Conservation (phyloP, 2,888 invertebrate species). For the Parochlus steinenii region DNA sequence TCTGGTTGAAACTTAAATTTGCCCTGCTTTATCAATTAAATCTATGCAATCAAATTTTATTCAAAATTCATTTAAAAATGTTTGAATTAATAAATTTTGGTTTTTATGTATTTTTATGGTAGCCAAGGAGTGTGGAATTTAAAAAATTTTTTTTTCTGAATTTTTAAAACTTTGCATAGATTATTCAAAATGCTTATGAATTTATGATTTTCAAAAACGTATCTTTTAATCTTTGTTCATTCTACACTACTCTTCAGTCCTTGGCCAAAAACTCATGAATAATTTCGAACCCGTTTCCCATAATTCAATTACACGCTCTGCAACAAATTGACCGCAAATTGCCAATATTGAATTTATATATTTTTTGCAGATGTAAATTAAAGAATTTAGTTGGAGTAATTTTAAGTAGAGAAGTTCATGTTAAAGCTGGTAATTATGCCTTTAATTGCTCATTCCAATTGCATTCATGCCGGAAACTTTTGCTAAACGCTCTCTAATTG, state of each 20-base stretch:
- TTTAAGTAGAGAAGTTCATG: conserved; percentile 70
- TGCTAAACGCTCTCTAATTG: conserved; percentile 18
- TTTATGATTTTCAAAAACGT: no score
- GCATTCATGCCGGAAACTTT: not conserved
- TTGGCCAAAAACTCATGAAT: no score
- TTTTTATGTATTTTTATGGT: not conserved
- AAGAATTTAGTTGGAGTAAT: conserved; percentile 57
- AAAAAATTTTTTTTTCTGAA: conserved; percentile 1
- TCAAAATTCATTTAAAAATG: conserved; percentile 1
- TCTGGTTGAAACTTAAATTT: no score
- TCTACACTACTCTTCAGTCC: no score
- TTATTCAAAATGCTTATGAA: no score
- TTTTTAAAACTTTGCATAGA: no score
- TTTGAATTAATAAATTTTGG: not conserved
- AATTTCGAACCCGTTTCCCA: no score
- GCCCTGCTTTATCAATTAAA: no score
- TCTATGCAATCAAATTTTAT: conserved; percentile 3
- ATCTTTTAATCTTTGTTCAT: no score
- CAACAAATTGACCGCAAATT: no score
- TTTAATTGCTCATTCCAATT: conserved; percentile 2
- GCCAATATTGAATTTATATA: no score
- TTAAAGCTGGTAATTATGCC: conserved; percentile 66
- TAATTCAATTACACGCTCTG: conserved; percentile 31
- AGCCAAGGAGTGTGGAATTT: not conserved
- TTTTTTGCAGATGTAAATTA: conserved; percentile 34